These are phyloP conservation scores for Drosophila mercatorum DNA, from an alignment of 2,888 invertebrate species.

Conservation along the genomic window DNA sequence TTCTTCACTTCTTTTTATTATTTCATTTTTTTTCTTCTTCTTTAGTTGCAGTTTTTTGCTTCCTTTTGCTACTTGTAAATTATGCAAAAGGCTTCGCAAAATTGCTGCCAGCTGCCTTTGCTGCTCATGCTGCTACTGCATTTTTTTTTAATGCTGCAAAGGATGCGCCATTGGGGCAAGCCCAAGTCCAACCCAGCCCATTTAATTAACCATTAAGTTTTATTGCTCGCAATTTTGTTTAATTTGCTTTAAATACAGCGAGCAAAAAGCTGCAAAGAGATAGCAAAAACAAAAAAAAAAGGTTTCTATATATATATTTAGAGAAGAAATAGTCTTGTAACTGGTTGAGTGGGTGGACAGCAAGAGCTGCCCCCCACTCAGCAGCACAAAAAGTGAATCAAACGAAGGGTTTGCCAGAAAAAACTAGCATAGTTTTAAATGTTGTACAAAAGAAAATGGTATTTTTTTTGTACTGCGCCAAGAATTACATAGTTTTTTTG, in stretches of 20 bases:
- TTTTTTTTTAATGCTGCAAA: conserved; percentile 38
- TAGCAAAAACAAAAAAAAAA: background rate
- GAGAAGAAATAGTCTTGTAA: conserved; percentile 35
- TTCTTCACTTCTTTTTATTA: conserved; percentile 32
- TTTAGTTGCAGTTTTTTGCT: conserved; percentile 25
- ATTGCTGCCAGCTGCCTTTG: conserved; percentile 71
- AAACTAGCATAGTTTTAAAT: conserved; percentile 40
- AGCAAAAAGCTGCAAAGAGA: conserved; percentile 43
- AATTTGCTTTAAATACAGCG: conserved; percentile 78
- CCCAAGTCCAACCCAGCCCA: conserved; percentile 69
- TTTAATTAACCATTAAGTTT: conserved; percentile 81
- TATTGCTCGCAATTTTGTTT: conserved; percentile 81
- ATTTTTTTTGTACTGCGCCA: conserved; percentile 25
- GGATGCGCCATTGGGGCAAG: conserved; percentile 47
- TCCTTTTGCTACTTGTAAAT: conserved; percentile 74
- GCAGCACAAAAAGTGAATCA: conserved; percentile 32
- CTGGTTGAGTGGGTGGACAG: conserved; percentile 59
- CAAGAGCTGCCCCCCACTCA: conserved; percentile 21
- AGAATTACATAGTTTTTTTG: conserved; percentile 9
- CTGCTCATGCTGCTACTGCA: conserved; percentile 45
- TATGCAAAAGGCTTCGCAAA: conserved; percentile 76
- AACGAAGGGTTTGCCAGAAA: conserved; percentile 1
- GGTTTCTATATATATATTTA: conserved; percentile 6
- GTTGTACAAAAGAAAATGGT: conserved; percentile 36
- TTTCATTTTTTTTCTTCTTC: conserved; percentile 13